Evolutionary conservation across 2,797 vertebrate genomes (phyloP).

Genomic region (Huso huso): DNA sequence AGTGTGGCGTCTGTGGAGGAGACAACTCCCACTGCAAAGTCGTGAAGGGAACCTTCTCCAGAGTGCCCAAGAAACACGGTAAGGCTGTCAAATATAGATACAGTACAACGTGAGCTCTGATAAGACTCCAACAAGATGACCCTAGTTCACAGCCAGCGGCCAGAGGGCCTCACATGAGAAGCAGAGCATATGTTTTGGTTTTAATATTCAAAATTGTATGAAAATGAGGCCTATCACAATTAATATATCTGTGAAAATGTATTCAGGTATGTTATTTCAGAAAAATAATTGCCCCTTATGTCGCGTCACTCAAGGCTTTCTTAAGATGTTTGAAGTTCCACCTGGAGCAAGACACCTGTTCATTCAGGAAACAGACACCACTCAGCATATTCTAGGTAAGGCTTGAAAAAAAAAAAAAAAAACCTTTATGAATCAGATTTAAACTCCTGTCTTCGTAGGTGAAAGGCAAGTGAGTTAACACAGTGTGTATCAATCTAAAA

Average conservation of each 20-base stretch:
- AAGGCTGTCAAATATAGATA: slow-evolving; percentile 9
- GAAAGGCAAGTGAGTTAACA: too few species aligned
- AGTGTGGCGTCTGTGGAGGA: slow-evolving; percentile 89
- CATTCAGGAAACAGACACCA: slow-evolving; percentile 80
- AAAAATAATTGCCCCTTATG: neutral
- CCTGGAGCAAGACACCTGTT: slow-evolving; percentile 86
- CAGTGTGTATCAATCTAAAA: too few species aligned
- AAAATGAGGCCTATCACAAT: too few species aligned
- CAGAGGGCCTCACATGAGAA: too few species aligned
- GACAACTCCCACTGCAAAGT: slow-evolving; percentile 88
- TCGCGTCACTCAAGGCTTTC: slow-evolving; percentile 57
- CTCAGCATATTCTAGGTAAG: slow-evolving; percentile 78
- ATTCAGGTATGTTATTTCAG: too few species aligned
- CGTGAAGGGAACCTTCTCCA: slow-evolving; percentile 81
- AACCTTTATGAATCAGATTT: too few species aligned
- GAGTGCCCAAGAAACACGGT: slow-evolving; percentile 80
- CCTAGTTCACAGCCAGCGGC: neutral
- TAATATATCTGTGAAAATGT: too few species aligned
- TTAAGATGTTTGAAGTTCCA: slow-evolving; percentile 93
- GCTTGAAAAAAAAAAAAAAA: neutral
- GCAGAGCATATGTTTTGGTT: too few species aligned
- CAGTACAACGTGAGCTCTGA: too few species aligned
- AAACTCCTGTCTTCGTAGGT: too few species aligned
- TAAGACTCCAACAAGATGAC: too few species aligned
- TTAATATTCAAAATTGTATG: too few species aligned